Evolutionary conservation across 2,113 vertebrate genomes (phyloP), one percentile per base, ranked within the genome.

Genomic region (Trichomycterus rosablanca): DNA sequence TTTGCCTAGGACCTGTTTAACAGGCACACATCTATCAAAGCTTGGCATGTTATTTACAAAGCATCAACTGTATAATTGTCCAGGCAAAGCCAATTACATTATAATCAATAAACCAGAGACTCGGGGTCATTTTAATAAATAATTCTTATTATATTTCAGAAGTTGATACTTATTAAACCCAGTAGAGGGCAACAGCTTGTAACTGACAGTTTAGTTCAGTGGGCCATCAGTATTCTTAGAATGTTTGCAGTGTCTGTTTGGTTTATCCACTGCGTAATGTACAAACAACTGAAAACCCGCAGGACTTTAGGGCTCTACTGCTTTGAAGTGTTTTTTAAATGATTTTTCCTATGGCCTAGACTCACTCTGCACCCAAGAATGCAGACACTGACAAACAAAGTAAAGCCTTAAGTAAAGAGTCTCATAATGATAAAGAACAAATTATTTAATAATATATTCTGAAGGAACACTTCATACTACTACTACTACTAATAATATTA

Each of bases 171-270:
- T 43, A 14, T 34, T 8, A 24, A 24, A 42, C 46, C 35, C 68
- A 48, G 49, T 18, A 63, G 70, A 46, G 53, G 64, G 70, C 70
- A 54, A 44, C 37, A 49, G 53, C 14, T 16, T 54, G 11, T 53
- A 46, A 45, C 4, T 22, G 24, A 37, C 24, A 14, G n/a, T 11
- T 3, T 32, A 39, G 22, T 34, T 18, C 3, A 26, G 16, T 28
- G 8, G 20, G 34, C 10, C 5, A 55, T 64, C 51, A 28, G 62
- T 48, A 26, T 56, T 49, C 51, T 20, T 6, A 56, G 18, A 5
- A 3, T 32, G n/a, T 46, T 23, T 35, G n/a, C 46, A 23, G 9
- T 12, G 42, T 34, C 30, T 46, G 19, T 1, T 59, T 16, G 12
- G 8, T 46, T 59, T 22, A 59, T 46, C 28, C 19, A 24, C 14